These are phyloP conservation scores for Pseudanteris insignis DNA, from an alignment of 2,888 invertebrate species.

Conservation along the genomic window DNA sequence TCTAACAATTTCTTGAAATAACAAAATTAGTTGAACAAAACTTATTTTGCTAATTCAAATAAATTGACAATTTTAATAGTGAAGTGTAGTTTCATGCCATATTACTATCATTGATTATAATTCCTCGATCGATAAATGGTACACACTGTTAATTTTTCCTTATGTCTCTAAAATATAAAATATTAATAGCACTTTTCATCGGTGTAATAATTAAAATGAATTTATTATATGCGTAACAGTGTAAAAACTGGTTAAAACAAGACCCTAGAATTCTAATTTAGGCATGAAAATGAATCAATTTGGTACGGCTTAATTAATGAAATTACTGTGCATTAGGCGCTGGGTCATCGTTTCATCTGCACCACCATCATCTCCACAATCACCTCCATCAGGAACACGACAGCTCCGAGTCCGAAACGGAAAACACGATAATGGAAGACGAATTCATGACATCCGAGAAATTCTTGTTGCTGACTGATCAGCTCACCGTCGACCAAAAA, in stretches of 20 bases:
- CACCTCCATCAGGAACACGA: conserved; percentile 73
- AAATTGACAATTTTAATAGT: too few species aligned
- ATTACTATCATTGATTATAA: too few species aligned
- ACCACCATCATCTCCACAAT: conserved; percentile 55
- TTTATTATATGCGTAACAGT: too few species aligned
- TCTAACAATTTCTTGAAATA: too few species aligned
- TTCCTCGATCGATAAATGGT: too few species aligned
- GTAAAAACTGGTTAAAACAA: not conserved
- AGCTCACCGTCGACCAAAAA: conserved; percentile 91
- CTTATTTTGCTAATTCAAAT: too few species aligned
- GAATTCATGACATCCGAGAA: conserved; percentile 89
- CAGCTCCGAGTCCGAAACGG: conserved; percentile 92
- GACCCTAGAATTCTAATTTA: not conserved
- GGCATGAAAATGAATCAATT: not conserved
- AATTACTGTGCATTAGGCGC: conserved; percentile 20
- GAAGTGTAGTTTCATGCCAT: too few species aligned
- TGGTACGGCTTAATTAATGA: conserved; percentile 3
- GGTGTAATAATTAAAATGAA: too few species aligned
- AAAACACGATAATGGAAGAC: conserved; percentile 92
- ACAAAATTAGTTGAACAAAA: too few species aligned
- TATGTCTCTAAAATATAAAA: too few species aligned
- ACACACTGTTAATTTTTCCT: conserved; percentile 5
- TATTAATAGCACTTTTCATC: too few species aligned
- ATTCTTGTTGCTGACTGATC: conserved; percentile 91
- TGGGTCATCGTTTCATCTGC: conserved; percentile 44